Percentiles rank a stretch among this genome's conserved stretches.
phyloP scores from a whole-genome alignment of 2,113 vertebrate species.

The Osmerus mordax region DNA sequence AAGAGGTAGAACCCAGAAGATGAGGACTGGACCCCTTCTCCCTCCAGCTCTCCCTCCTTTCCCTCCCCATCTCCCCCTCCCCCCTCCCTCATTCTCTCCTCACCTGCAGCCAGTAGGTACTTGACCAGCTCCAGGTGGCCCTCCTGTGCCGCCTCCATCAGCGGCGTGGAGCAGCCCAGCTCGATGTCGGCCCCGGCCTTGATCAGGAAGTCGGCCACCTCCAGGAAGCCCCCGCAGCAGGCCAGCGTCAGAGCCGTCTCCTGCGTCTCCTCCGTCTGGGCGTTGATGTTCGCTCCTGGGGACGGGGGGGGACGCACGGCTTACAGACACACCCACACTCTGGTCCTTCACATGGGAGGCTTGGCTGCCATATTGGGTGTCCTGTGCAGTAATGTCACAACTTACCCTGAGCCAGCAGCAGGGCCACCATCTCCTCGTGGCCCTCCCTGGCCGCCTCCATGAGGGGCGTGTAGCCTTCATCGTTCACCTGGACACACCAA shows the following conservation, averaged over 20 bases:
- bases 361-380: too few relatives aligned
- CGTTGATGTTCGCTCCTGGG: conserved; percentile 96
- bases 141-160: conserved; percentile 98
- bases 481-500: conserved; percentile 79
- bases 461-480: conserved; percentile 96
- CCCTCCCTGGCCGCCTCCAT: conserved; percentile 99
- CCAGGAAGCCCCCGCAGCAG: conserved; percentile 96
- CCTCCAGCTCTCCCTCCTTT: not conserved
- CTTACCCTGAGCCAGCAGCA: conserved; percentile 96
- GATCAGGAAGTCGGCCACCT: conserved; percentile 97
- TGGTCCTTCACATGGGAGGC: too few relatives aligned
- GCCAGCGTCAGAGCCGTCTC: conserved; percentile 96
- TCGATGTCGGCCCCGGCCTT: conserved; percentile 98
- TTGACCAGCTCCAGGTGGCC: conserved; percentile 97
- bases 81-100: conserved; percentile 18
- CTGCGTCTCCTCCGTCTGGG: conserved; percentile 98
- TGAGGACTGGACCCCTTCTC: too few relatives aligned
- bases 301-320: not conserved
- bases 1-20: not conserved
- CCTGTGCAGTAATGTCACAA: too few relatives aligned
- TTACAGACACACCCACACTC: too few relatives aligned
- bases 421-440: conserved; percentile 97
- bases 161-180: conserved; percentile 94
- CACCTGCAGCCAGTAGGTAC: conserved; percentile 94
- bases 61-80: too few relatives aligned